Base-by-base conservation (phyloP, 1,140 invertebrate genomes). In the Temnothorax longispinosus region DNA sequence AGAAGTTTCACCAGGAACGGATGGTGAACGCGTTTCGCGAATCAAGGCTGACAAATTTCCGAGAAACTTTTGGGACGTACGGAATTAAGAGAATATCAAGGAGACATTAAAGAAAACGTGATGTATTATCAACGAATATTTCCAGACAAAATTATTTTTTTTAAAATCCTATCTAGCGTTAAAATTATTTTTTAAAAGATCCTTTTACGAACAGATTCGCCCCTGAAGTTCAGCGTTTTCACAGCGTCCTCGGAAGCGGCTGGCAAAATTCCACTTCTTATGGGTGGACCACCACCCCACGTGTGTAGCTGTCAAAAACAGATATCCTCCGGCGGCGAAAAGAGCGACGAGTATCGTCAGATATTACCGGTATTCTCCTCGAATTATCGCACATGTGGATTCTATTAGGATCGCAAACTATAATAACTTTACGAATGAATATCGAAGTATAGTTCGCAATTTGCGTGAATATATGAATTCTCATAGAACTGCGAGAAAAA, bases 191-290 rank as follows among this genome's bases (percentile, higher is more conserved):
- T 50, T 27, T 15, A n/a, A 44, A 15, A 47, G 18, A 35, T 72
- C 7, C 38, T n/a, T 32, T n/a, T 56, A 8, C 52, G 0, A 44
- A 44, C 35, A 71, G 41, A 75, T 84, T 72, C 80, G 80, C 2
- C 47, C 80, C 80, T 84, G 80, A 18, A 18, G 18, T 15, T n/a
- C 80, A 41, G 8, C 41, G 27, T 50, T 84, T 67, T 18, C 80
- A 71, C 75, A 65, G 88, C 58, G 60, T 60, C 50, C 41, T 77
- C 44, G 65, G 21, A 44, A 56, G 41, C 11, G 15, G 50, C 50
- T 90, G 89, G 89, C 89, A 85, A 90, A 90, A 85, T 87, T 90
- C 81, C 89, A 88, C 85, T 84, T 90, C 86, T 86, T 81, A 77
- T 54, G 47, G 50, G 38, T 47, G 60, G 62, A 35, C 65, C 69